Evolutionary conservation across 2,888 invertebrate genomes (phyloP).

Genomic region (Lysandra bellargus): DNA sequence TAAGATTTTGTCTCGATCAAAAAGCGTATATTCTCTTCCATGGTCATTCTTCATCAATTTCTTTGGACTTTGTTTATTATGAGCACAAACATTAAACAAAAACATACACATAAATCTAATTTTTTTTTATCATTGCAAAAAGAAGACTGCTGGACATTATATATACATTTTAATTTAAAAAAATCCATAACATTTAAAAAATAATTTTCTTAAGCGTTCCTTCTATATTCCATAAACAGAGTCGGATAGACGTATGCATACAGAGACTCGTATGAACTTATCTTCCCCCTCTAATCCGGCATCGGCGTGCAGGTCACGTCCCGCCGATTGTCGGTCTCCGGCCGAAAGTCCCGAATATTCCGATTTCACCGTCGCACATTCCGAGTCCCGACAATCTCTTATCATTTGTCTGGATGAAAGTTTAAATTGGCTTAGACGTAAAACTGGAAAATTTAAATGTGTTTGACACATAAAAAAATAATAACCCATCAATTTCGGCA

Average conservation of each 20-base stretch:
- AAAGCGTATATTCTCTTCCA: too few species aligned
- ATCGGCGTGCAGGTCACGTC: constrained; percentile 57
- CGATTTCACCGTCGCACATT: constrained; percentile 51
- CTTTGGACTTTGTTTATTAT: too few species aligned
- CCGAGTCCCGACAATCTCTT: constrained; percentile 53
- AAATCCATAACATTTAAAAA: too few species aligned
- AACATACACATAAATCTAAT: too few species aligned
- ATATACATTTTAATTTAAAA: too few species aligned
- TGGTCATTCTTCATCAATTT: too few species aligned
- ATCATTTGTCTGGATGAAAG: constrained; percentile 44
- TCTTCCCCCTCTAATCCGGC: not conserved
- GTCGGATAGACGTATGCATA: not conserved
- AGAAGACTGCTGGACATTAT: too few species aligned
- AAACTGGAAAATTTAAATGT: not conserved
- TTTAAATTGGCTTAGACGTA: not conserved
- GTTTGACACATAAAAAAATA: too few species aligned
- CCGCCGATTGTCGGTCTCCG: constrained; percentile 62
- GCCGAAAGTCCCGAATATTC: constrained; percentile 54
- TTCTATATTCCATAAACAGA: not conserved
- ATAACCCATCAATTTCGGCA: too few species aligned
- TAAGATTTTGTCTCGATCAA: too few species aligned
- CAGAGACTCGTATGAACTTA: not conserved
- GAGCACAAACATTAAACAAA: too few species aligned
- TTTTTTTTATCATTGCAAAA: too few species aligned
- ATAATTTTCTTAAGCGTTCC: not conserved